Conservation (phyloP, 2,797 vertebrate species). For the Coluber constrictor region DNA sequence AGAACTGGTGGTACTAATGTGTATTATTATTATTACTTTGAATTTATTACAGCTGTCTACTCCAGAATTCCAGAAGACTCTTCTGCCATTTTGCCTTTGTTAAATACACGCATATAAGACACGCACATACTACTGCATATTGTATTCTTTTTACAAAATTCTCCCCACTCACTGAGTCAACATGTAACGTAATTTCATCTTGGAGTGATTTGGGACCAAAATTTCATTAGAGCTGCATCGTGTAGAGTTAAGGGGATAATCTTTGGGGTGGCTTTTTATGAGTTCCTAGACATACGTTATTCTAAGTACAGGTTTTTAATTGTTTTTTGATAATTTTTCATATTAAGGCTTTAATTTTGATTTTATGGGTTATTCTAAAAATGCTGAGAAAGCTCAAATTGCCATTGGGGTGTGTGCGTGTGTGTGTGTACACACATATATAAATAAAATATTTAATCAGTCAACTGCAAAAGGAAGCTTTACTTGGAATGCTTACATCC, state of each 20-base stretch:
- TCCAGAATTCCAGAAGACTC: not conserved
- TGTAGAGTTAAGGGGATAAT: not conserved
- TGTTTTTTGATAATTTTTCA: not conserved
- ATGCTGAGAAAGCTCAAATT: not conserved
- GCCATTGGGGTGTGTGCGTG: not conserved
- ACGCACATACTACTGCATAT: not conserved
- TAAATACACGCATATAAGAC: not conserved
- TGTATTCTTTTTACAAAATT: not conserved
- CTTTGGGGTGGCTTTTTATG: not conserved
- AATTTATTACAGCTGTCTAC: not conserved
- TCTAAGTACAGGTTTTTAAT: not conserved
- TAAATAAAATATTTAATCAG: no score
- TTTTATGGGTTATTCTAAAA: not conserved
- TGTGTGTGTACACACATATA: no score
- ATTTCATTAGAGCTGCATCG: not conserved
- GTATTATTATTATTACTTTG: not conserved
- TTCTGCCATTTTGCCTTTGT: not conserved
- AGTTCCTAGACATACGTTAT: not conserved
- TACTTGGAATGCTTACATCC: not conserved
- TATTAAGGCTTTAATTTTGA: not conserved
- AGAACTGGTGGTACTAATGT: not conserved
- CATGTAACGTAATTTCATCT: not conserved
- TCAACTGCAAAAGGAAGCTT: not conserved
- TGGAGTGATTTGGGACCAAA: not conserved
- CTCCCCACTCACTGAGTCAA: not conserved